phyloP scores from a whole-genome alignment of 2,113 vertebrate genomes.

The Rhodinocichla rosea region DNA sequence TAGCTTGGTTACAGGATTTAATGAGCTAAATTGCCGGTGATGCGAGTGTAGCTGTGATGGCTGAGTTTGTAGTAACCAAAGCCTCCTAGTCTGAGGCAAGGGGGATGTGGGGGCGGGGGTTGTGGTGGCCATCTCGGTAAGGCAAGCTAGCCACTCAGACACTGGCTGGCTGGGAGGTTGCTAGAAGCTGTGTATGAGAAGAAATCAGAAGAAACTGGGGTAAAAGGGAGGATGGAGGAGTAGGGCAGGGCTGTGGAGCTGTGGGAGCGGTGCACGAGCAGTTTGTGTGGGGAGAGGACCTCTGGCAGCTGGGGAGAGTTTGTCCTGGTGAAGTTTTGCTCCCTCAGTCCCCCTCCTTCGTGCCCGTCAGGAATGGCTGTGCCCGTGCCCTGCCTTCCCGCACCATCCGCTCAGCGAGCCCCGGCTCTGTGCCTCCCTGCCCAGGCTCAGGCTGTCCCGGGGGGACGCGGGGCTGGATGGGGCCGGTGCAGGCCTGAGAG shows the following conservation, averaged over 20 bases:
- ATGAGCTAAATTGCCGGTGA: not conserved
- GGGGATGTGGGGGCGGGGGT: accelerated
- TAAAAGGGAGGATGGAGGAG: not conserved
- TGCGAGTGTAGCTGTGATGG: too few species aligned
- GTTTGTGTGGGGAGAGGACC: not conserved
- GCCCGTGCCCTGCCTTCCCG: not conserved
- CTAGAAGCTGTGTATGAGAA: not conserved
- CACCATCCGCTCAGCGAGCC: accelerated
- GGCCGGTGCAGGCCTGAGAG: accelerated
- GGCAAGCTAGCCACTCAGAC: not conserved
- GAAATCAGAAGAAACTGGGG: accelerated
- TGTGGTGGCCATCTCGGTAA: not conserved
- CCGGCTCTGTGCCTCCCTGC: not conserved
- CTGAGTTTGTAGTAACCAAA: not conserved
- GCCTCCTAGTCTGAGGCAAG: not conserved
- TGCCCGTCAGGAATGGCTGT: not conserved
- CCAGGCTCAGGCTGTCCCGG: too few species aligned
- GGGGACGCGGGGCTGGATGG: not conserved
- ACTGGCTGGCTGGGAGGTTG: not conserved
- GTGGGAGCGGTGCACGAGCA: not conserved
- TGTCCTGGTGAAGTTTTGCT: not conserved
- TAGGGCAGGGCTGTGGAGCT: not conserved
- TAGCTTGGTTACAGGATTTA: not conserved
- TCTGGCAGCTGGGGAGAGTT: not conserved
- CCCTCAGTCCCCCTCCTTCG: accelerated